Evolutionary conservation across 2,888 invertebrate species (phyloP).

Genomic region (Flexamia atlantica): DNA sequence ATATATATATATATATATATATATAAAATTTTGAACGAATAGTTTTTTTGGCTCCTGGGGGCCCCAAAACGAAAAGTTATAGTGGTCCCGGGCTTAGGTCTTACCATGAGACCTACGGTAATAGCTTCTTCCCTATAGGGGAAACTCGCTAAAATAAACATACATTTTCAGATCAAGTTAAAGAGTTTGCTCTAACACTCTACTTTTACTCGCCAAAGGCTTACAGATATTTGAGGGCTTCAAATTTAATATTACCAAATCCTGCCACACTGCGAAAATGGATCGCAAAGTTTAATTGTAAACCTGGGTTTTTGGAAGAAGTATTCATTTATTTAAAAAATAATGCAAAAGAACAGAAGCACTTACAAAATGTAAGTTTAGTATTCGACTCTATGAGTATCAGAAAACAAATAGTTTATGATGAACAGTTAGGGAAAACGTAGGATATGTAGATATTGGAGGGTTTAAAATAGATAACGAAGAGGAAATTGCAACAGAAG

Average conservation of each 20-base stretch:
- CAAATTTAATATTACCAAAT: not conserved
- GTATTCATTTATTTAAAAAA: not conserved
- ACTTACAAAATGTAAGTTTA: not conserved
- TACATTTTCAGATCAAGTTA: not conserved
- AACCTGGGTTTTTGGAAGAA: not conserved
- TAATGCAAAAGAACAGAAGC: not conserved
- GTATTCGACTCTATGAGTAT: not conserved
- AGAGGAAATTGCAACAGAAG: conserved; percentile 5
- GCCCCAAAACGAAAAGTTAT: no score
- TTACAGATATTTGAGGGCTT: not conserved
- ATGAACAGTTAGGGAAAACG: not conserved
- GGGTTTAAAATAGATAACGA: not conserved
- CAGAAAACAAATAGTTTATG: not conserved
- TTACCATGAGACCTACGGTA: no score
- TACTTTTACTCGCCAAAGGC: not conserved
- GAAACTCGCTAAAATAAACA: not conserved
- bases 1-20: no score
- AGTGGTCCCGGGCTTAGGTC: no score
- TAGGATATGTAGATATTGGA: conserved; percentile 7
- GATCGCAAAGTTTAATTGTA: not conserved
- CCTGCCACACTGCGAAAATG: not conserved
- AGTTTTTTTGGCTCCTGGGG: no score
- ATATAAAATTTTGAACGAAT: no score
- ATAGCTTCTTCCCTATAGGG: no score
- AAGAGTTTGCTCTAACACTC: not conserved